Base-by-base conservation (phyloP, 2,113 vertebrate species). In the Aix galericulata region DNA sequence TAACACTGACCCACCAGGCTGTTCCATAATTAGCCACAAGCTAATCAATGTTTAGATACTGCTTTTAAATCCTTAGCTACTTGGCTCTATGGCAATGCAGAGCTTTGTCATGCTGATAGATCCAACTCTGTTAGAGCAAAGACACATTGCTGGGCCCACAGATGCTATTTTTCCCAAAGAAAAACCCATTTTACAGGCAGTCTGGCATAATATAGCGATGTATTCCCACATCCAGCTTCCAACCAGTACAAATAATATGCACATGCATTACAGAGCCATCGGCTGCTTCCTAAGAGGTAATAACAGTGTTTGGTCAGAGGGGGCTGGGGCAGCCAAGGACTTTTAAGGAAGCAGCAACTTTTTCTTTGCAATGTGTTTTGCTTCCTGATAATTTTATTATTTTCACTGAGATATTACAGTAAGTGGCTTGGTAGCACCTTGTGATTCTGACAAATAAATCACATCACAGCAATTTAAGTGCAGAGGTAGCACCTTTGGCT, bases 301-400 rank as follows among this genome's bases (percentile, higher is more conserved):
- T 17, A 74, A 9, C 34, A 17, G 15, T 4, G 5, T 27, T 76
- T 72, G 63, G 63, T 58, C 78, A 69, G 12, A 13, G 31, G 40
- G 46, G 52, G 15, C 34, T n/a, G 26, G 40, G n/a, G n/a, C 82
- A 82, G 63, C 17, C 68, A 78, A 74, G 38, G 66, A 23, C 17
- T 66, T 46, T 69, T 29, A 9, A 90, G 48, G 64, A 36, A 75
- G 29, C 17, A 40, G n/a, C 60, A 64, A 44, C 21, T 62, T 88
- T 69, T 66, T 58, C 66, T 84, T 84, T 29, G 38, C 80, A 34
- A 94, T 60, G 42, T 48, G 64, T 55, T 91, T 87, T 78, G 31
- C 82, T 81, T 84, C 56, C 77, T 75, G 69, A 86, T 82, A 78
- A 91, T 84, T 58, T 21, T 86, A 80, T 52, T 93, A 11, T 86